Percentiles rank a stretch among this genome's conserved stretches.
phyloP scores from a whole-genome alignment of 2,888 invertebrate species.

The Caradrina clavipalpis region DNA sequence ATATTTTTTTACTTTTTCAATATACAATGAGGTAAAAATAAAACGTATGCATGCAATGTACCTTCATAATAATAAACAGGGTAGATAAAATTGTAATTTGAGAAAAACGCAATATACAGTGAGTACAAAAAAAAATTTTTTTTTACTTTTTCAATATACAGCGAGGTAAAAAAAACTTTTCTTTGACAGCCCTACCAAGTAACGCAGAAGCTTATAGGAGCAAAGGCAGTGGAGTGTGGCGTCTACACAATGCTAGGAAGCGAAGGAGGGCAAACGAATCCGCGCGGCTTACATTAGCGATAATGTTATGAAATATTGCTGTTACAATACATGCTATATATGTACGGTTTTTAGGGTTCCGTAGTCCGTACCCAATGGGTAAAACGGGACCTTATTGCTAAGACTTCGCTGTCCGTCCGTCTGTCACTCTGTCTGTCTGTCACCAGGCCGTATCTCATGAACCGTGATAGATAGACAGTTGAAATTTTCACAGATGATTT shows the following conservation, averaged over 20 bases:
- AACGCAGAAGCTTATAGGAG: constrained; percentile 61
- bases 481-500: no score
- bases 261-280: constrained; percentile 70
- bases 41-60: no score
- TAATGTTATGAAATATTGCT: constrained; percentile 86
- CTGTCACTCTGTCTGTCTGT: no score
- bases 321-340: constrained; percentile 33
- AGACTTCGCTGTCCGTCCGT: no score
- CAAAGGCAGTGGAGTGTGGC: constrained; percentile 70
- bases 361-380: no score
- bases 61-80: no score
- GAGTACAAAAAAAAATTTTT: no score
- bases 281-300: constrained; percentile 84
- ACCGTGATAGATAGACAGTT: no score
- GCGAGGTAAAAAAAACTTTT: not conserved
- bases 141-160: not conserved
- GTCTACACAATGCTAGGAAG: constrained; percentile 71
- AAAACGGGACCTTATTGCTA: no score
- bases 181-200: constrained; percentile 50
- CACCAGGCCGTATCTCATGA: no score
- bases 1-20: not conserved
- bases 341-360: no score
- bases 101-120: not conserved
- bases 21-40: not conserved
- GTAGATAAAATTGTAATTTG: no score